A percentile compares a stretch with the other conserved stretches of the same genome.
Conservation (phyloP, 2,113 vertebrate species). For the Geothlypis trichas region DNA sequence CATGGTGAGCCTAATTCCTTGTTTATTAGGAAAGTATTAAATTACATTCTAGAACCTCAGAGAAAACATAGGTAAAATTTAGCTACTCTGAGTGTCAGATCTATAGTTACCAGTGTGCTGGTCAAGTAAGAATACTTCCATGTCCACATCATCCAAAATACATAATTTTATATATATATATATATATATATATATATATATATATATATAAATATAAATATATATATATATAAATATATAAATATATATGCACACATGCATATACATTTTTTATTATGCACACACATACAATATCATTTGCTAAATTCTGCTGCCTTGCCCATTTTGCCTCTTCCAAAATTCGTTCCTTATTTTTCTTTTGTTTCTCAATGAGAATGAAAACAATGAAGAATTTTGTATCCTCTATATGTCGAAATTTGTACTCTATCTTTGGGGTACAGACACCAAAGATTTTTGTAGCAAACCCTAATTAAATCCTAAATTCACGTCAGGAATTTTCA, state of each 20-base stretch:
- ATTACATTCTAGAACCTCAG: not conserved
- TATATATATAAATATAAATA: not conserved
- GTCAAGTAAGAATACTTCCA: not conserved
- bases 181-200: not conserved
- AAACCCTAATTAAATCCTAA: not conserved
- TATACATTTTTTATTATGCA: not conserved
- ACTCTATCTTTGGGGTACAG: not conserved
- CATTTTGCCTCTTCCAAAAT: not conserved
- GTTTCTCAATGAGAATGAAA: not conserved
- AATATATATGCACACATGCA: not conserved
- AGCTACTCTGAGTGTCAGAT: not conserved
- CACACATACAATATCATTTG: rapidly evolving
- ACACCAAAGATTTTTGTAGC: not conserved
- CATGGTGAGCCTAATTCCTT: not conserved
- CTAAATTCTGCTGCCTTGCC: not conserved
- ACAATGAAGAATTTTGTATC: not conserved
- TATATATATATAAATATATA: not conserved
- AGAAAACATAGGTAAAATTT: not conserved
- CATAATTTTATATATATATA: not conserved
- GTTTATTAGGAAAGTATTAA: not conserved
- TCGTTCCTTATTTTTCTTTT: not conserved
- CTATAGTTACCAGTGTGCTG: not conserved
- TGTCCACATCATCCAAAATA: not conserved
- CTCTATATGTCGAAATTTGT: rapidly evolving
- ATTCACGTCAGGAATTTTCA: not conserved